Percentiles rank a stretch among this genome's conserved stretches.
phyloP scores from a whole-genome alignment of 2,888 invertebrate genomes.

The Cybosia mesomella region DNA sequence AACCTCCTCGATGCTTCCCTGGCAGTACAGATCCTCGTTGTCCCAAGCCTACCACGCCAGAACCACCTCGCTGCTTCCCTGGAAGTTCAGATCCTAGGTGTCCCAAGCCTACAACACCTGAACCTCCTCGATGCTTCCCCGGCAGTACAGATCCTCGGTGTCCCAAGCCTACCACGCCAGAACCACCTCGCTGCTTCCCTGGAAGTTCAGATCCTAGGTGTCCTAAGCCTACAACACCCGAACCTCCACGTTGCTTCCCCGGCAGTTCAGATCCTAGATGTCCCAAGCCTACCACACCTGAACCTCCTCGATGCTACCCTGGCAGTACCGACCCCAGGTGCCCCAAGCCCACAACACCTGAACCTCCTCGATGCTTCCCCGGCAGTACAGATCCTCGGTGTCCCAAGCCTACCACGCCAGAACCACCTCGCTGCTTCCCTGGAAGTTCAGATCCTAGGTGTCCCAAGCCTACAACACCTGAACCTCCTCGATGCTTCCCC shows the following conservation, averaged over 20 bases:
- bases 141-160: slow-evolving; percentile 49
- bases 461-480: slow-evolving; percentile 52
- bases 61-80: slow-evolving; percentile 37
- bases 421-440: slow-evolving; percentile 43
- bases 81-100: slow-evolving; percentile 41
- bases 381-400: slow-evolving; percentile 61
- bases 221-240: slow-evolving; percentile 45
- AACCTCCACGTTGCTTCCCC: slow-evolving; percentile 50
- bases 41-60: slow-evolving; percentile 47
- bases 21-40: slow-evolving; percentile 56
- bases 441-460: slow-evolving; percentile 62
- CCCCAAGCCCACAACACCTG: slow-evolving; percentile 51
- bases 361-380: slow-evolving; percentile 57
- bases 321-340: slow-evolving; percentile 61
- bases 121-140: slow-evolving; percentile 48
- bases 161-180: slow-evolving; percentile 43
- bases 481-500: slow-evolving; percentile 54
- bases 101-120: slow-evolving; percentile 36
- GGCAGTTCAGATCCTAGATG: slow-evolving; percentile 59
- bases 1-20: slow-evolving; percentile 49
- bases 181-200: slow-evolving; percentile 52
- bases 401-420: slow-evolving; percentile 48
- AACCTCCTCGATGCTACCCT: slow-evolving; percentile 58
- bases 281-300: slow-evolving; percentile 53
- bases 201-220: slow-evolving; percentile 58